These are phyloP conservation scores for Macrosoma leucophasiata DNA, from an alignment of 2,888 invertebrate species.

Conservation along the genomic window DNA sequence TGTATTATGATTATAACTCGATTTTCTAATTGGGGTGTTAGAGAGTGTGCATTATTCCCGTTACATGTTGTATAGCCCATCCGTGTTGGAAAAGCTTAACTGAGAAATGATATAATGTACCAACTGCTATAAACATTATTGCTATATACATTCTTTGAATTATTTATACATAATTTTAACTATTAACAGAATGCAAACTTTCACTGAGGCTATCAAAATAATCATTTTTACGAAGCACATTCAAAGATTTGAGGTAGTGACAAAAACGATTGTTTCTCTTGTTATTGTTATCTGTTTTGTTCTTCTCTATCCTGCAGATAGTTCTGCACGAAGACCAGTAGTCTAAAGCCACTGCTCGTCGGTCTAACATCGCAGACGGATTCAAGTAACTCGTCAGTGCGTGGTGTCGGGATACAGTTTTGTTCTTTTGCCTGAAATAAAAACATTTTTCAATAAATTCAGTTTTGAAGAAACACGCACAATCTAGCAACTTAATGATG, in stretches of 20 bases:
- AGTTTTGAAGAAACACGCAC: too few species aligned
- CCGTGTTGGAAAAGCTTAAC: too few species aligned
- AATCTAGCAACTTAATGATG: too few species aligned
- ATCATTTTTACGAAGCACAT: slow-evolving; percentile 65
- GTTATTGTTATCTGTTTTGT: slow-evolving; percentile 70
- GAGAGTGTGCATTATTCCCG: too few species aligned
- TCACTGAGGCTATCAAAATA: slow-evolving; percentile 65
- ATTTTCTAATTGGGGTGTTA: too few species aligned
- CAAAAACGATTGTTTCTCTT: slow-evolving; percentile 86
- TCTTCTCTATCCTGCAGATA: slow-evolving; percentile 81
- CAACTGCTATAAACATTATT: too few species aligned
- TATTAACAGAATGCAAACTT: slow-evolving; percentile 37
- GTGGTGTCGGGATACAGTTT: slow-evolving; percentile 46
- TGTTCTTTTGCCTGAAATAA: slow-evolving; percentile 66
- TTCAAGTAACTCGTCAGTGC: slow-evolving; percentile 68
- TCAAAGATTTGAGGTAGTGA: slow-evolving; percentile 82
- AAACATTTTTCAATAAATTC: slow-evolving; percentile 13
- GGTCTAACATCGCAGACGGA: slow-evolving; percentile 63
- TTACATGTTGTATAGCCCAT: too few species aligned
- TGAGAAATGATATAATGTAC: too few species aligned
- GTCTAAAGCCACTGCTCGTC: slow-evolving; percentile 77
- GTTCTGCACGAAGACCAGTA: slow-evolving; percentile 81
- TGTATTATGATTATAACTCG: too few species aligned
- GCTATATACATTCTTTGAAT: too few species aligned
- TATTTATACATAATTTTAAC: background rate